Base-by-base conservation (phyloP, 1,140 invertebrate genomes). In the Neodiprion virginianus region DNA sequence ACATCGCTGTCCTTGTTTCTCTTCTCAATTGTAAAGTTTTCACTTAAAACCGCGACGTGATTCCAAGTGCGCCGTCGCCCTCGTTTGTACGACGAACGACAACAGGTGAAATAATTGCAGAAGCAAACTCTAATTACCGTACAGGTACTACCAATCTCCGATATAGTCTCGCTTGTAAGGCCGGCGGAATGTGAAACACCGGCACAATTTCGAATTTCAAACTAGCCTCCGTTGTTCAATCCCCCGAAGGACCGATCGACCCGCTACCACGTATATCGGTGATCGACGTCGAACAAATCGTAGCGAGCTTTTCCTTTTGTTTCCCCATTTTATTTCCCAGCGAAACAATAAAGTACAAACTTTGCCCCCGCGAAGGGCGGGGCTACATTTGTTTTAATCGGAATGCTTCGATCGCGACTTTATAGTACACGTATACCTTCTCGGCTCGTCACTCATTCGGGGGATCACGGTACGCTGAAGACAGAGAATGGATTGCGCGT, bases 381-480 rank as follows among this genome's bases (percentile, higher is more conserved):
- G 71, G 74, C 72, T 70, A 77, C 53, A 77, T 75, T 77, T 53
- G 72, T 75, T 77, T 77, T 74, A 77, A 77, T 72, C 73, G 73
- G 71, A 72, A 74, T 77, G 65, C 72, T 48, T 66, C 28, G 23
- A 75, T 8, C 53, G 53, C n/a, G 53, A 7, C 11, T 11, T 5
- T 40, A 40, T 5, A 40, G 28, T 40, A 40, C 28, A 40, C 5
- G 28, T 40, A 40, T 40, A 40, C 28, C 28, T 49, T 72, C 48
- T 48, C 50, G 49, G n/a, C 69, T 69, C 65, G 65, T 8, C 74
- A 10, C 69, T 40, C 5, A 40, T 40, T 40, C 28, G 28, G 5
- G 5, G 28, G 28, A 40, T 40, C 28, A 40, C 11, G 8, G 53
- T 17, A 61, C 53, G 53, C 11, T 61, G 8, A 61, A 61, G 53